Percentiles rank a stretch among this genome's conserved stretches.
Evolutionary conservation across 2,113 vertebrate genomes (phyloP).

Genomic region (Centropus bengalensis): DNA sequence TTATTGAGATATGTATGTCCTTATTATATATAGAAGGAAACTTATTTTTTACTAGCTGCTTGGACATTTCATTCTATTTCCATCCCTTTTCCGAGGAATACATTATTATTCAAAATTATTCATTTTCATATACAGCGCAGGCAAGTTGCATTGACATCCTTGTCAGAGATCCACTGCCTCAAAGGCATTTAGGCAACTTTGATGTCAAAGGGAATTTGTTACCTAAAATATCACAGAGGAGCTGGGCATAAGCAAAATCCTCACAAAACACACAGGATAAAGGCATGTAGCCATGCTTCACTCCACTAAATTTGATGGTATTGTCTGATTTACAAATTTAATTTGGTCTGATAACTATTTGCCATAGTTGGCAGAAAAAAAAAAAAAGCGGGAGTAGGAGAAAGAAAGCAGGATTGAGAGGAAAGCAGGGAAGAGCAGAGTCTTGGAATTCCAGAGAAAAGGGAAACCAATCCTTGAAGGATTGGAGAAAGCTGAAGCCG

Average conservation of each 20-base stretch:
- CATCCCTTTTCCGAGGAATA: background rate
- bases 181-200: background rate
- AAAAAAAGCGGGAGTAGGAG: rapidly evolving
- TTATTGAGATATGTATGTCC: background rate
- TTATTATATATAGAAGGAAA: background rate
- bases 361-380: background rate
- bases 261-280: background rate
- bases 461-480: background rate
- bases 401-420: background rate
- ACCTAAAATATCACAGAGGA: background rate
- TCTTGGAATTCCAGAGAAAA: background rate
- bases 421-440: background rate
- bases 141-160: background rate
- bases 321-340: background rate
- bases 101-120: background rate
- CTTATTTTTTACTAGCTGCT: background rate
- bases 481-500: background rate
- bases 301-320: background rate
- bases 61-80: background rate
- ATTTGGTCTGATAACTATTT: background rate
- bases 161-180: background rate
- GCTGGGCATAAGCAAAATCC: background rate
- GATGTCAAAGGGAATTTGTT: background rate
- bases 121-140: background rate
- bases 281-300: background rate